Conservation (phyloP, 1,140 invertebrate species). For the Helicoverpa armigera region DNA sequence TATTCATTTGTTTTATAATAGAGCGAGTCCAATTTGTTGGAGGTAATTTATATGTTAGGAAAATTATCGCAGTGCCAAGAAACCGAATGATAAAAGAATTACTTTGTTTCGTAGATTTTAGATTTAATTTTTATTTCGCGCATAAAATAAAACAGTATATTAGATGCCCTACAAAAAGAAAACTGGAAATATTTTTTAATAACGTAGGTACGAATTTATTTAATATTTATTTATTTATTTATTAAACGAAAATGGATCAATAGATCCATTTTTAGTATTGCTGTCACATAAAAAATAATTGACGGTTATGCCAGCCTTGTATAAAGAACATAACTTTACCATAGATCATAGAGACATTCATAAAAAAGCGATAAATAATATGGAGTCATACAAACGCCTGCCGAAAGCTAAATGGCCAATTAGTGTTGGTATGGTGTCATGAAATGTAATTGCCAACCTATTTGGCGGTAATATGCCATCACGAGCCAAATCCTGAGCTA, state of each 20-base stretch:
- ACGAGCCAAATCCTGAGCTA: constrained; percentile 6
- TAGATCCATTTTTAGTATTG: neutral
- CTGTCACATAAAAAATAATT: neutral
- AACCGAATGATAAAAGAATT: neutral
- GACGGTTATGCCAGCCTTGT: neutral
- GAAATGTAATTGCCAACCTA: constrained; percentile 33
- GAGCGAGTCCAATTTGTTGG: neutral
- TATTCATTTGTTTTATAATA: neutral
- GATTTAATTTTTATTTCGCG: no score
- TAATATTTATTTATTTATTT: no score
- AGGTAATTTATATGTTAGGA: neutral
- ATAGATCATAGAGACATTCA: neutral
- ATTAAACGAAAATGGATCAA: no score
- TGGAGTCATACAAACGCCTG: constrained; percentile 24
- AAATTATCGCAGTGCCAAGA: constrained; percentile 12
- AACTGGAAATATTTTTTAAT: neutral
- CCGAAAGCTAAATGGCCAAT: constrained; percentile 37
- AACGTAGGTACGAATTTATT: neutral
- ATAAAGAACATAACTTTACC: neutral
- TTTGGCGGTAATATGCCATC: constrained; percentile 45
- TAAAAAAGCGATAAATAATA: constrained; percentile 47
- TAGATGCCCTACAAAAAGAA: neutral
- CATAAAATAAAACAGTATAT: no score
- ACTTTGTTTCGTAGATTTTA: no score
- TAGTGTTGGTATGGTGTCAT: constrained; percentile 30